phyloP scores from a whole-genome alignment of 2,888 invertebrate genomes.

The Patella caerulea region DNA sequence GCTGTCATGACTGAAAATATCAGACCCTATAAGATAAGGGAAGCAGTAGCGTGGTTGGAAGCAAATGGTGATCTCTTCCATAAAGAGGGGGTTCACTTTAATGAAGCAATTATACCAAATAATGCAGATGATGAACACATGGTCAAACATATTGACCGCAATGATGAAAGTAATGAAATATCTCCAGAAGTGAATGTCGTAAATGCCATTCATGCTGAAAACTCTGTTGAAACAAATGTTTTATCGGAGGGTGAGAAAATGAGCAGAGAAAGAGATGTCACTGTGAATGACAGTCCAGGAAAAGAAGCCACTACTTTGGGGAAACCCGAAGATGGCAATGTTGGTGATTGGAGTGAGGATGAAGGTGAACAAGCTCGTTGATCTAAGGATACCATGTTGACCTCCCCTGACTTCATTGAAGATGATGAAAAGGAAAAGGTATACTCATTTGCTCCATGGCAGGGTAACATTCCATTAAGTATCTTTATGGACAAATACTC shows the following conservation, averaged over 20 bases:
- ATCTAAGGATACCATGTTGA: not conserved
- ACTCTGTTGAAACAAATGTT: too few relatives aligned
- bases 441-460: too few relatives aligned
- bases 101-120: not conserved
- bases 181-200: too few relatives aligned
- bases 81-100: not conserved
- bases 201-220: too few relatives aligned
- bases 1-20: too few relatives aligned
- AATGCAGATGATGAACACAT: not conserved
- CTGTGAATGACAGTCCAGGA: too few relatives aligned
- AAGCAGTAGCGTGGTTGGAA: not conserved
- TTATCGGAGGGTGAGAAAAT: too few relatives aligned
- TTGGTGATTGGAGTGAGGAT: not conserved
- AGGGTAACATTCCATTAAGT: too few relatives aligned
- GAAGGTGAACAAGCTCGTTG: not conserved
- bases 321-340: too few relatives aligned
- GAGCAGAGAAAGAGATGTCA: too few relatives aligned
- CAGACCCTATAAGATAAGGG: constrained; percentile 6
- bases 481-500: not conserved
- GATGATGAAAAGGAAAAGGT: not conserved
- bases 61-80: not conserved
- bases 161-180: not conserved
- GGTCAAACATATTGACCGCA: not conserved
- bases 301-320: too few relatives aligned
- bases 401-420: not conserved